phyloP scores from a whole-genome alignment of 1,140 invertebrate genomes.

The Oedothorax gibbosus region DNA sequence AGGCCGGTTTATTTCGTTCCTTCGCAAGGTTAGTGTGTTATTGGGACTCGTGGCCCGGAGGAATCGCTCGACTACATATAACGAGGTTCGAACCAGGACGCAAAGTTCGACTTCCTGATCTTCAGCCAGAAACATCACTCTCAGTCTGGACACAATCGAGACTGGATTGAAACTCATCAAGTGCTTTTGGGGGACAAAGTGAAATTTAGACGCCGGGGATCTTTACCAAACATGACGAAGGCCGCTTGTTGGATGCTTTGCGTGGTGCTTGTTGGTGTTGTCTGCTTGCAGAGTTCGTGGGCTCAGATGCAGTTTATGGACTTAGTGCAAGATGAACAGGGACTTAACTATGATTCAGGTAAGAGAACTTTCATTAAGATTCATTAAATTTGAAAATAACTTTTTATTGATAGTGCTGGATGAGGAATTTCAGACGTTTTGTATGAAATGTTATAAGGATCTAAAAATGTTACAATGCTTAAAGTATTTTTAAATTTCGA shows the following conservation, averaged over 20 bases:
- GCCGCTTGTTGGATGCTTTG: constrained; percentile 55
- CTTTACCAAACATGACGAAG: constrained; percentile 45
- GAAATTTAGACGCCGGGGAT: constrained; percentile 27
- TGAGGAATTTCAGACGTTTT: no score
- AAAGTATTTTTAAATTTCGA: no score
- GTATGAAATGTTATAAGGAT: no score
- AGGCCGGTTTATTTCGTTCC: constrained; percentile 55
- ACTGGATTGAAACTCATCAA: neutral
- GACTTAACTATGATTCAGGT: constrained; percentile 55
- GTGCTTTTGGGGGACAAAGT: constrained; percentile 39
- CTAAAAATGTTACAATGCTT: no score
- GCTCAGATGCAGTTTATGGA: constrained; percentile 51
- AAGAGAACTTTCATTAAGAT: neutral
- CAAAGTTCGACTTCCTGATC: constrained; percentile 47
- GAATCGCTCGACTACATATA: constrained; percentile 42
- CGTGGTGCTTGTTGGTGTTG: constrained; percentile 32
- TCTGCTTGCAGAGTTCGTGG: constrained; percentile 47
- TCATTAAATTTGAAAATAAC: no score
- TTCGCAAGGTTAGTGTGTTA: constrained; percentile 60
- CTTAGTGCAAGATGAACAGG: constrained; percentile 49
- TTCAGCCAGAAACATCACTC: constrained; percentile 19
- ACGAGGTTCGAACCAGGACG: constrained; percentile 37
- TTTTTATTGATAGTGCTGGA: no score
- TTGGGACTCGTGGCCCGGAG: constrained; percentile 55
- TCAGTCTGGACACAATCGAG: neutral